Conservation (phyloP, 2,888 invertebrate genomes). For the Synanthedon formicaeformis region DNA sequence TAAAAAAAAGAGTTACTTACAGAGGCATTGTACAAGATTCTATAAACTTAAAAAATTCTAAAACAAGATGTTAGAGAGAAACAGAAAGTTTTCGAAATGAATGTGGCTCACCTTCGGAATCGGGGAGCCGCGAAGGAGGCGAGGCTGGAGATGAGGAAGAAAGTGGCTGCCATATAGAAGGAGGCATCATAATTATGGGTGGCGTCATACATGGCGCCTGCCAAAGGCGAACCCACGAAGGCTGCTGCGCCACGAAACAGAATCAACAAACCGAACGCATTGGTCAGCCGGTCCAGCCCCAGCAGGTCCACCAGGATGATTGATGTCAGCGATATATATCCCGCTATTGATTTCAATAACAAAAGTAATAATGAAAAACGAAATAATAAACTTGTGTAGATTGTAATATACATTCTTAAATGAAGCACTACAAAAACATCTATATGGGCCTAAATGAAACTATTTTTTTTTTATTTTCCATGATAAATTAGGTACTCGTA, state of each 20-base stretch:
- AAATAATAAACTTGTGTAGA: too few species aligned
- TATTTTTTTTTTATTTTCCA: too few species aligned
- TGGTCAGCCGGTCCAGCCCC: slow-evolving; percentile 95
- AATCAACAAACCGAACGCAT: slow-evolving; percentile 96
- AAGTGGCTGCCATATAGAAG: slow-evolving; percentile 91
- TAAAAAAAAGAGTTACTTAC: too few species aligned
- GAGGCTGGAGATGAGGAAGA: slow-evolving; percentile 86
- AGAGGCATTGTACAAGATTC: too few species aligned
- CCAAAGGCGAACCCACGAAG: slow-evolving; percentile 85
- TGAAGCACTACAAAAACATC: too few species aligned
- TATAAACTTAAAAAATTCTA: too few species aligned
- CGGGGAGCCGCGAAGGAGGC: slow-evolving; percentile 87
- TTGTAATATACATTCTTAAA: too few species aligned
- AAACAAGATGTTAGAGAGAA: too few species aligned
- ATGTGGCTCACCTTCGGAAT: slow-evolving; percentile 51
- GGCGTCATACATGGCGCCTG: slow-evolving; percentile 91
- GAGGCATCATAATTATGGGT: slow-evolving; percentile 88
- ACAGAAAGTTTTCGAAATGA: too few species aligned
- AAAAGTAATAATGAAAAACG: background rate
- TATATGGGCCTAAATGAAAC: too few species aligned
- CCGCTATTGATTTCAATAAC: slow-evolving; percentile 73
- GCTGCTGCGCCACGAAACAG: slow-evolving; percentile 95
- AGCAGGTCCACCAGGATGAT: slow-evolving; percentile 97
- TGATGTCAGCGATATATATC: slow-evolving; percentile 97
- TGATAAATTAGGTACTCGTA: too few species aligned